A percentile compares a stretch with the other conserved stretches of the same genome.
phyloP scores from a whole-genome alignment of 2,113 vertebrate genomes.

The Dromas ardeola region DNA sequence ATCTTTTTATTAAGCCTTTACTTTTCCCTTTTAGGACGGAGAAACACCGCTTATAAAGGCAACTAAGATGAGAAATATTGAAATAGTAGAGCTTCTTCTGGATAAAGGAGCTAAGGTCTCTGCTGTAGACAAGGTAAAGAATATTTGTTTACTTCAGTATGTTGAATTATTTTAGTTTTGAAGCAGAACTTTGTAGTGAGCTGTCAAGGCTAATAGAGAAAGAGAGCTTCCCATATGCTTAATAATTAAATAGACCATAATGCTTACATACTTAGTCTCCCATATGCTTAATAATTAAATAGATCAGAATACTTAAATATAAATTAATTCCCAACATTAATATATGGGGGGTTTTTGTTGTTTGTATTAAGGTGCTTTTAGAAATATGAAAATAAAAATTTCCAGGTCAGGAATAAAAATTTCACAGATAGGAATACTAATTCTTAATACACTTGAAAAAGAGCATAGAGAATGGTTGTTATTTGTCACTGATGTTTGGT shows the following conservation, averaged over 20 bases:
- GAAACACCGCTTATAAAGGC: slow-evolving; percentile 97
- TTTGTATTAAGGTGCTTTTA: background rate
- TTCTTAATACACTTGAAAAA: background rate
- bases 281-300: background rate
- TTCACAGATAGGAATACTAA: background rate
- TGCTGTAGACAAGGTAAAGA: slow-evolving; percentile 90
- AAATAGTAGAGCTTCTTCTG: slow-evolving; percentile 94
- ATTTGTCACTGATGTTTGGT: background rate
- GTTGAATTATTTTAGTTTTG: background rate
- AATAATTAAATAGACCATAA: background rate
- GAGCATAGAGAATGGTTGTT: background rate
- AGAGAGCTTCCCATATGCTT: background rate
- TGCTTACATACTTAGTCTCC: background rate
- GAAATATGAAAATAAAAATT: background rate
- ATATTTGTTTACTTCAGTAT: background rate
- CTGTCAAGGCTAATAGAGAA: background rate
- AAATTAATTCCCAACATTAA: background rate
- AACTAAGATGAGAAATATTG: slow-evolving; percentile 98
- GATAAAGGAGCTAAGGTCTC: slow-evolving; percentile 98
- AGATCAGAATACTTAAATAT: background rate
- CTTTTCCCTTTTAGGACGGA: slow-evolving; percentile 82
- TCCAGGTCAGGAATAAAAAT: background rate
- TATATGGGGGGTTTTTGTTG: background rate
- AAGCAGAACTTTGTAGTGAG: background rate
- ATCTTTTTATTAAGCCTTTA: background rate